Evolutionary conservation across 2,113 vertebrate genomes (phyloP).

Genomic region (Cisticola juncidis): DNA sequence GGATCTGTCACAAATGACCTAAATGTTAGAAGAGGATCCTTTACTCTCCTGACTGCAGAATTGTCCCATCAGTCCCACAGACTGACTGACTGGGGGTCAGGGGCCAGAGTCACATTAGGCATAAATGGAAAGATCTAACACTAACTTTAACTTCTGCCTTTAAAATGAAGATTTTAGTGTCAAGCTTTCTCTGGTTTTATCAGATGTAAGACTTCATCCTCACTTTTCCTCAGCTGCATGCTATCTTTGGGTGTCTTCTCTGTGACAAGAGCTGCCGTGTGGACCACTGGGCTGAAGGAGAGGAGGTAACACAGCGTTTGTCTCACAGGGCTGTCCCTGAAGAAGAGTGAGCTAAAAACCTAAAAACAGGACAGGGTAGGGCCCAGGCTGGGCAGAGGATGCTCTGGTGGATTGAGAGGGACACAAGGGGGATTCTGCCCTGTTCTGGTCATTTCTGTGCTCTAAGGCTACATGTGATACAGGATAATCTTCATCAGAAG

Average conservation of each 20-base stretch:
- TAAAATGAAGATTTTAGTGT: neutral
- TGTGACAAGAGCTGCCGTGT: neutral
- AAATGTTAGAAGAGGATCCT: neutral
- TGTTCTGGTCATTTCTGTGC: neutral
- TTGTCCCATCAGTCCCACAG: neutral
- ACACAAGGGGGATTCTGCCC: neutral
- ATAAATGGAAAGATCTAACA: neutral
- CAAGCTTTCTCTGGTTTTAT: neutral
- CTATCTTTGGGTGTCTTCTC: neutral
- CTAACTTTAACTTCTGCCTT: neutral
- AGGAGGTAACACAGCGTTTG: rapidly evolving
- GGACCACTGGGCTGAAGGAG: neutral
- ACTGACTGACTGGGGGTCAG: too few relatives aligned
- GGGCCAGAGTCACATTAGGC: neutral
- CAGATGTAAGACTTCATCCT: neutral
- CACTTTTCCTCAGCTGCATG: neutral
- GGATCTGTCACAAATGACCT: neutral
- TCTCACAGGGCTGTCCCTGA: rapidly evolving
- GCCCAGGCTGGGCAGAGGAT: neutral
- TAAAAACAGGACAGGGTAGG: too few relatives aligned
- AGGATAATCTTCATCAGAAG: neutral
- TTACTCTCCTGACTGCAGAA: neutral
- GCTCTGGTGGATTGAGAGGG: neutral
- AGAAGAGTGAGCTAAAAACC: neutral
- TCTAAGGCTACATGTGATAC: neutral